A percentile compares a stretch with the other conserved stretches of the same genome.
Evolutionary conservation across 2,888 invertebrate species (phyloP).

Genomic region (Coenonympha arcania): DNA sequence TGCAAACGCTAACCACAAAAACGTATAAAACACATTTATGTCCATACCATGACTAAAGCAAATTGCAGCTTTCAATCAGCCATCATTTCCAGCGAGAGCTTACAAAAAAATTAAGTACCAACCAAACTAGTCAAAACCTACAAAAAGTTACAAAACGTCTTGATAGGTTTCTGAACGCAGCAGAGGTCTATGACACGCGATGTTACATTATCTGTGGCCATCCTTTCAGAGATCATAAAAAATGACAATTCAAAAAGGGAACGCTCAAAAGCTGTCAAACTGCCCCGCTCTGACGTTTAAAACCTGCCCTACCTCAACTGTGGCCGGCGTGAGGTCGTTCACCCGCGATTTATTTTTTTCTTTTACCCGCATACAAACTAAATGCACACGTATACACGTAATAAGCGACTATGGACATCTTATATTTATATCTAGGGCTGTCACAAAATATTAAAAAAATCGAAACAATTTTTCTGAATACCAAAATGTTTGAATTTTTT

Average conservation of each 20-base stretch:
- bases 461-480: neutral
- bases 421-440: slow-evolving; percentile 9
- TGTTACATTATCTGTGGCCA: slow-evolving; percentile 13
- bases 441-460: neutral
- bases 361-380: slow-evolving; percentile 64
- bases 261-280: slow-evolving; percentile 72
- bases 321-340: slow-evolving; percentile 52
- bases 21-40: too few species aligned
- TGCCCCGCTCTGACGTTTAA: slow-evolving; percentile 47
- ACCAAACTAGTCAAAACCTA: too few species aligned
- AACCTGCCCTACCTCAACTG: slow-evolving; percentile 65
- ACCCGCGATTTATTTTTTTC: slow-evolving; percentile 67
- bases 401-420: slow-evolving; percentile 28
- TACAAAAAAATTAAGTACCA: too few species aligned
- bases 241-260: slow-evolving; percentile 65
- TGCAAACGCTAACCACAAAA: too few species aligned
- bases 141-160: too few species aligned
- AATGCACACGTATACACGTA: slow-evolving; percentile 44
- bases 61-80: too few species aligned
- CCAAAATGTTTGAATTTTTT: neutral
- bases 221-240: slow-evolving; percentile 32
- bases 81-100: too few species aligned
- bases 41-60: neutral
- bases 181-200: slow-evolving; percentile 8
- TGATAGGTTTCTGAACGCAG: neutral